Percentiles rank a stretch among this genome's conserved stretches.
Conservation (phyloP, 2,797 vertebrate genomes). For the Chelmon rostratus region DNA sequence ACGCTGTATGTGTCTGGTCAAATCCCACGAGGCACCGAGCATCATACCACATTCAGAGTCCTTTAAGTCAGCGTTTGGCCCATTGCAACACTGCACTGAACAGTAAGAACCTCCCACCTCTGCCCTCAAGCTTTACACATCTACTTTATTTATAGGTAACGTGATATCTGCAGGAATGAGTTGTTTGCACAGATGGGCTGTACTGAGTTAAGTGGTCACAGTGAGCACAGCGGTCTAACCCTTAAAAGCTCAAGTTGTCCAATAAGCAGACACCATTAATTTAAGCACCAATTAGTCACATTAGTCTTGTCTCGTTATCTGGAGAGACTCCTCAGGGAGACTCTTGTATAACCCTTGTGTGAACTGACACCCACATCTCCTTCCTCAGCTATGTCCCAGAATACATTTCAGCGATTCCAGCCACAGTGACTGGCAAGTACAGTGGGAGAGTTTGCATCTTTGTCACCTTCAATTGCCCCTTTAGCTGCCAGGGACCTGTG, state of each 20-base stretch:
- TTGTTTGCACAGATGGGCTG: background rate
- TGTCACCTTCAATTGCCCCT: slow-evolving; percentile 55
- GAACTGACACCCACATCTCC: background rate
- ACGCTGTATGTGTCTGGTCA: background rate
- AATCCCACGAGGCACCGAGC: background rate
- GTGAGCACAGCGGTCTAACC: background rate
- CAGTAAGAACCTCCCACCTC: slow-evolving; percentile 8
- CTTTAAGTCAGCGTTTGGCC: background rate
- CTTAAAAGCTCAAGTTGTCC: slow-evolving; percentile 28
- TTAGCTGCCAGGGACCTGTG: slow-evolving; percentile 34
- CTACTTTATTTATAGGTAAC: background rate
- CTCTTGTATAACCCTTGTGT: slow-evolving; percentile 11
- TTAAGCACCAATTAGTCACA: slow-evolving; percentile 44
- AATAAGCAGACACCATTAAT: slow-evolving; percentile 32
- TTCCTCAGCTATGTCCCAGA: slow-evolving; percentile 37
- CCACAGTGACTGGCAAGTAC: slow-evolving; percentile 48
- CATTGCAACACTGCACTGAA: slow-evolving; percentile 7
- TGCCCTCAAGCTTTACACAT: background rate
- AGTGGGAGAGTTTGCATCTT: slow-evolving; percentile 23
- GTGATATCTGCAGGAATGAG: slow-evolving; percentile 23
- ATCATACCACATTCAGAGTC: slow-evolving; percentile 9
- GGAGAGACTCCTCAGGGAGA: slow-evolving; percentile 26
- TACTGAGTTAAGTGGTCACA: slow-evolving; percentile 5
- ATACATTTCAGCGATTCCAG: slow-evolving; percentile 29
- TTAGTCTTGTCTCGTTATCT: slow-evolving; percentile 50